A percentile compares a stretch with the other conserved stretches of the same genome.
Conservation (phyloP, 2,113 vertebrate genomes). For the Oryzias javanicus region DNA sequence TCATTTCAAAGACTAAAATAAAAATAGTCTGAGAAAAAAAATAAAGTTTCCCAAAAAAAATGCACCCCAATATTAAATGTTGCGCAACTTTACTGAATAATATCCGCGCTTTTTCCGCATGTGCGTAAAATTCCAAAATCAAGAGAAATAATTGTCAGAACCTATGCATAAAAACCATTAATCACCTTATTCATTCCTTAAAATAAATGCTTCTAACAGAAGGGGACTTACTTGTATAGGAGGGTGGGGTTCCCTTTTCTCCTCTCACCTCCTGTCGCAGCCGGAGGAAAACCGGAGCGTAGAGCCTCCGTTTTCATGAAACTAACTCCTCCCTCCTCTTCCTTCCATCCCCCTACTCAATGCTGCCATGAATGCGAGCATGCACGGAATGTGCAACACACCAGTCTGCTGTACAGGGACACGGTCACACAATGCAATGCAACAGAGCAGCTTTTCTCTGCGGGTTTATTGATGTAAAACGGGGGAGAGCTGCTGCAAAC, state of each 20-base stretch:
- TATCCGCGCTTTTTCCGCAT: too few species aligned
- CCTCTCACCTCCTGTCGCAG: constrained; percentile 25
- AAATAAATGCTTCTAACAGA: background rate
- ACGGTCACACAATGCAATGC: background rate
- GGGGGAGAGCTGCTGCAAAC: too few species aligned
- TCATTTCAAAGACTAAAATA: background rate
- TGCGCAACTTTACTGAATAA: too few species aligned
- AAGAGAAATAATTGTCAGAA: too few species aligned
- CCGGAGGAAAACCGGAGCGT: constrained; percentile 21
- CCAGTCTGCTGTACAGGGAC: background rate
- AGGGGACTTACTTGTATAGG: constrained; percentile 38
- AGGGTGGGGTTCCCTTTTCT: constrained; percentile 12
- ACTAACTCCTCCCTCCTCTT: constrained; percentile 54
- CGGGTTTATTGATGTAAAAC: too few species aligned
- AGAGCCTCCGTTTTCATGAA: constrained; percentile 1
- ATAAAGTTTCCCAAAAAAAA: too few species aligned
- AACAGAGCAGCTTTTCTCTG: too few species aligned
- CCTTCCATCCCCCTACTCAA: constrained; percentile 11
- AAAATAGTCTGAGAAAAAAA: too few species aligned
- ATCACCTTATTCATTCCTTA: too few species aligned
- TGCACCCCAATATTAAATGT: too few species aligned
- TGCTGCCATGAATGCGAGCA: constrained; percentile 23
- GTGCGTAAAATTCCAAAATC: too few species aligned
- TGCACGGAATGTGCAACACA: constrained; percentile 37
- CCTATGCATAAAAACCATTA: too few species aligned